Conservation (phyloP, 2,113 vertebrate genomes). For the Etia nguti region DNA sequence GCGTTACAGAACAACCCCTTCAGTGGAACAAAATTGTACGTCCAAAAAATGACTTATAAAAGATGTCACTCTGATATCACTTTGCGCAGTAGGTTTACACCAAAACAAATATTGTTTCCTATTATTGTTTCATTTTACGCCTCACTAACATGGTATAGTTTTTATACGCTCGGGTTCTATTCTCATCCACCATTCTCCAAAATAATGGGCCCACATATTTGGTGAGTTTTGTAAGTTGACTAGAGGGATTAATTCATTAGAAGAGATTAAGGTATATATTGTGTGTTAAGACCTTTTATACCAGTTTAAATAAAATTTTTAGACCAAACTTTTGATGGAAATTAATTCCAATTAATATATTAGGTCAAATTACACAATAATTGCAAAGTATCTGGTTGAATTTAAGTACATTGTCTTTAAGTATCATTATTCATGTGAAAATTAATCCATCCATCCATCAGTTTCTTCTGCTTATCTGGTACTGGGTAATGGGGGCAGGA, state of each 20-base stretch:
- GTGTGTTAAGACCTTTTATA: not conserved
- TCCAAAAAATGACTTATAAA: too few species aligned
- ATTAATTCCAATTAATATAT: not conserved
- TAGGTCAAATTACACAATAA: not conserved
- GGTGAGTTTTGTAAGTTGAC: too few species aligned
- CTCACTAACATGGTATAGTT: too few species aligned
- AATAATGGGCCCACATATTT: not conserved
- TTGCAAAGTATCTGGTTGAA: not conserved
- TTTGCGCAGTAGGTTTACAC: too few species aligned
- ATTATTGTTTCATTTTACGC: too few species aligned
- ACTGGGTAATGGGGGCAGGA: not conserved
- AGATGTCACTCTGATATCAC: too few species aligned
- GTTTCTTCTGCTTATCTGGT: not conserved
- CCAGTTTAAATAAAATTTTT: not conserved
- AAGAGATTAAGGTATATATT: too few species aligned
- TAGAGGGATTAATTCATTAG: too few species aligned
- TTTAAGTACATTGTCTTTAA: not conserved
- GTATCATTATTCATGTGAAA: not conserved
- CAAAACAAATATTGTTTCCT: too few species aligned
- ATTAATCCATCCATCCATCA: not conserved
- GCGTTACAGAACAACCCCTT: too few species aligned
- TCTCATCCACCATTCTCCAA: constrained; percentile 8
- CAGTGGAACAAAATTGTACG: too few species aligned
- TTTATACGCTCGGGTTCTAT: too few species aligned
- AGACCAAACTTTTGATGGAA: not conserved